These are phyloP conservation scores for Patella pellucida DNA, from an alignment of 2,888 invertebrate species.

Conservation along the genomic window DNA sequence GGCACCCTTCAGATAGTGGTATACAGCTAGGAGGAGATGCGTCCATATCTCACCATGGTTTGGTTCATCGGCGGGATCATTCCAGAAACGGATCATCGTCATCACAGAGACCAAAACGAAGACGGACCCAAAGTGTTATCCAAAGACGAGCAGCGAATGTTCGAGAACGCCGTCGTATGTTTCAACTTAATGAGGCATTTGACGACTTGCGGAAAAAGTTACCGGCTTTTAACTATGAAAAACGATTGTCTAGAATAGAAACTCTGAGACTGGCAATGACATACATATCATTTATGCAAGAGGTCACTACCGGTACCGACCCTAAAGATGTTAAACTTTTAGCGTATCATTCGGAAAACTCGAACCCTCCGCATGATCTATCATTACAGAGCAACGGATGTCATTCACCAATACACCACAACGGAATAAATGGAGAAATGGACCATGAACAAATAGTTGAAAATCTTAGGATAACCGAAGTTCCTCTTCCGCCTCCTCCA, in stretches of 20 bases:
- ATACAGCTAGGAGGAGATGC: neutral
- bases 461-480: neutral
- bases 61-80: neutral
- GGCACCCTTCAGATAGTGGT: neutral
- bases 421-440: too few relatives aligned
- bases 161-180: conserved; percentile 63
- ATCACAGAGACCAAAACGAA: conserved; percentile 56
- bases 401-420: neutral
- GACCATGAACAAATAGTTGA: neutral
- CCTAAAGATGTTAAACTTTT: conserved; percentile 48
- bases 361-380: neutral
- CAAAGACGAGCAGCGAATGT: conserved; percentile 65
- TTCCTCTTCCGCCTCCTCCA: neutral
- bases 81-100: conserved; percentile 15
- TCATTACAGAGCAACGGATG: neutral
- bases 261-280: conserved; percentile 94
- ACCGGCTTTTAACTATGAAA: conserved; percentile 66
- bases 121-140: conserved; percentile 54
- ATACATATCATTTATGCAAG: conserved; percentile 96
- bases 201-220: conserved; percentile 59
- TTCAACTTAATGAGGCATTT: conserved; percentile 62
- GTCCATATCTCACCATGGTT: neutral
- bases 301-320: conserved; percentile 74
- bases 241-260: conserved; percentile 74
- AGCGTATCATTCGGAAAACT: neutral